Conservation (phyloP, 2,113 vertebrate genomes). For the Hystrix brachyura region DNA sequence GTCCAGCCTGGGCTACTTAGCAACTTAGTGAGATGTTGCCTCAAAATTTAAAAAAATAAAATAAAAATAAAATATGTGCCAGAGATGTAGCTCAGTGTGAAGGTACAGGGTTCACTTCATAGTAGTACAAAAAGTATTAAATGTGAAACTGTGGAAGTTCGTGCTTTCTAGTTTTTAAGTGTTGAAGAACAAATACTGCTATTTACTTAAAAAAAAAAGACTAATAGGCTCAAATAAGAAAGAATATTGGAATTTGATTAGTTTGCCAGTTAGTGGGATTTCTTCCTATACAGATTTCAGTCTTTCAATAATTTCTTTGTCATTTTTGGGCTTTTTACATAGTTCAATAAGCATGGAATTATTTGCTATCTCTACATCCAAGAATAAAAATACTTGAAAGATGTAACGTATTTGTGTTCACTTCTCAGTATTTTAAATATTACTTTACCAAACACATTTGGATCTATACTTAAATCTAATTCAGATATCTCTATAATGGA, state of each 20-base stretch:
- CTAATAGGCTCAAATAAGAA: not conserved
- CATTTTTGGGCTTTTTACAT: not conserved
- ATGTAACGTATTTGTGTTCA: not conserved
- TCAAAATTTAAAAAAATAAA: not conserved
- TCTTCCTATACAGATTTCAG: constrained; percentile 11
- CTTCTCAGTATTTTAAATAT: constrained; percentile 28
- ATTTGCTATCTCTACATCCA: not conserved
- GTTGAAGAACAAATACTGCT: not conserved
- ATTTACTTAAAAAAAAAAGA: not conserved
- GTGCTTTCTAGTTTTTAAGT: not conserved
- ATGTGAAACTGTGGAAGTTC: not conserved
- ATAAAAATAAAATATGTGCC: not conserved
- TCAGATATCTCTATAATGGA: not conserved
- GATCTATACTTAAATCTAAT: constrained; percentile 24
- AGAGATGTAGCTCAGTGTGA: not conserved
- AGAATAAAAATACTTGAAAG: not conserved
- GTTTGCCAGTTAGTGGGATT: not conserved
- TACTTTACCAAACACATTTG: not conserved
- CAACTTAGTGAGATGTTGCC: not conserved
- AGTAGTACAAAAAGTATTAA: not conserved
- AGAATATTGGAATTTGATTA: not conserved
- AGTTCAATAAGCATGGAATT: not conserved
- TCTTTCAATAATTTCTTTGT: not conserved
- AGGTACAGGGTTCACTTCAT: not conserved
- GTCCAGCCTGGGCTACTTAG: not conserved